Conservation (phyloP, 2,797 vertebrate genomes). For the Sebastes glaucus region DNA sequence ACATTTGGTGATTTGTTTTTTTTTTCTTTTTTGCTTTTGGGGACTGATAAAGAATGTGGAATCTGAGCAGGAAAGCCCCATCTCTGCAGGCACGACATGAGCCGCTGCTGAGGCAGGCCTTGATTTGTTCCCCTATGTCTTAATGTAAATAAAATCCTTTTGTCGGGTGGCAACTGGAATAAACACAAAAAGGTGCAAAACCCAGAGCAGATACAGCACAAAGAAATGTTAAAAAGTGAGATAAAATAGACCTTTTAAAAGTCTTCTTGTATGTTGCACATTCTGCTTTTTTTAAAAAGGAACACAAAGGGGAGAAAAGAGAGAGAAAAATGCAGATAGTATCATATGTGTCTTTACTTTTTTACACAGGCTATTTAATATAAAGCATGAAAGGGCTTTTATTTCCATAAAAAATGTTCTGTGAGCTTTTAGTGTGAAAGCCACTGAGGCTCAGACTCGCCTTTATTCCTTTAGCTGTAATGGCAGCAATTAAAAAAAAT, state of each 20-base stretch:
- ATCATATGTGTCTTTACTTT: constrained; percentile 34
- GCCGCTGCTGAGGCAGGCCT: constrained; percentile 66
- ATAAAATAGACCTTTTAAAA: background rate
- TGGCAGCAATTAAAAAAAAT: constrained; percentile 81
- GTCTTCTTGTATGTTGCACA: background rate
- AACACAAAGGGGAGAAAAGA: constrained; percentile 12
- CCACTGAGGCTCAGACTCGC: constrained; percentile 44
- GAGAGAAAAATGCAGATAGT: constrained; percentile 1
- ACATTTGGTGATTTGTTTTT: constrained; percentile 88
- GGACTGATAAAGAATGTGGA: constrained; percentile 80
- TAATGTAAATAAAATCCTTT: constrained; percentile 75
- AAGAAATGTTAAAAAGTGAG: constrained; percentile 14
- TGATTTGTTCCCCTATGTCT: constrained; percentile 73
- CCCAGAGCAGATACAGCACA: background rate
- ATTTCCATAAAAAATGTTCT: constrained; percentile 54
- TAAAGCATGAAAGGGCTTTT: constrained; percentile 57
- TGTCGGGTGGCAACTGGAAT: constrained; percentile 46
- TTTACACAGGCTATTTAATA: constrained; percentile 37
- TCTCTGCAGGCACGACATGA: constrained; percentile 68
- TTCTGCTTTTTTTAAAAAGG: background rate
- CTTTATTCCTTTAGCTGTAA: constrained; percentile 76
- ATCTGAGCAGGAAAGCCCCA: constrained; percentile 71
- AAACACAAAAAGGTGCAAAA: constrained; percentile 42
- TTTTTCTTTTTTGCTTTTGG: constrained; percentile 60
- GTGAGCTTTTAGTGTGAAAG: constrained; percentile 57